phyloP scores from a whole-genome alignment of 2,888 invertebrate species.

The Spodoptera picta region DNA sequence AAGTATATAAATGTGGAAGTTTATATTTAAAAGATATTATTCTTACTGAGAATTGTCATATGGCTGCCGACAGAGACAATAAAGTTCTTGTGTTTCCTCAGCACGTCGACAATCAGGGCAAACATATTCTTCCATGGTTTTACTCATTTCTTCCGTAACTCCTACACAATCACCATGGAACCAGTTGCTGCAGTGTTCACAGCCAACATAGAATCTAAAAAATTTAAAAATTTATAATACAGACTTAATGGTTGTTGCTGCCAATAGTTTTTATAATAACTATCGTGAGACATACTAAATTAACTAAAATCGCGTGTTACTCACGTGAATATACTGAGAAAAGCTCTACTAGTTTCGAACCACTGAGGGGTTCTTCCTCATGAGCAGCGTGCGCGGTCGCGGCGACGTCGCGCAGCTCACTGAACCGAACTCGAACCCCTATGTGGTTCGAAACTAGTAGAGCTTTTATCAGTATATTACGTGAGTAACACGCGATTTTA shows the following conservation, averaged over 20 bases:
- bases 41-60: slow-evolving; percentile 98
- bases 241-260: background rate
- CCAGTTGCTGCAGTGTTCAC: slow-evolving; percentile 99
- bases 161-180: slow-evolving; percentile 99
- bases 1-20: no score
- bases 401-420: no score
- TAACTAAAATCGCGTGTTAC: no score
- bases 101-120: slow-evolving; percentile 96
- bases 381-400: no score
- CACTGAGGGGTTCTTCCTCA: no score
- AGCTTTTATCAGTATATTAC: no score
- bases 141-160: slow-evolving; percentile 97
- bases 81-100: slow-evolving; percentile 96
- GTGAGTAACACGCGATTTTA: no score
- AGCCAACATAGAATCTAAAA: slow-evolving; percentile 97
- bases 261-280: background rate
- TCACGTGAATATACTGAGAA: no score
- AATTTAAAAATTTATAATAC: background rate
- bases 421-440: no score
- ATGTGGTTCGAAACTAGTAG: no score
- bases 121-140: slow-evolving; percentile 96
- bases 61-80: slow-evolving; percentile 98
- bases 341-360: no score
- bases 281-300: no score
- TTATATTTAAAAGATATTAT: slow-evolving; percentile 51